Evolutionary conservation across 2,113 vertebrate genomes (phyloP), one percentile per base, ranked within the genome.

Genomic region (Lasiurus cinereus): DNA sequence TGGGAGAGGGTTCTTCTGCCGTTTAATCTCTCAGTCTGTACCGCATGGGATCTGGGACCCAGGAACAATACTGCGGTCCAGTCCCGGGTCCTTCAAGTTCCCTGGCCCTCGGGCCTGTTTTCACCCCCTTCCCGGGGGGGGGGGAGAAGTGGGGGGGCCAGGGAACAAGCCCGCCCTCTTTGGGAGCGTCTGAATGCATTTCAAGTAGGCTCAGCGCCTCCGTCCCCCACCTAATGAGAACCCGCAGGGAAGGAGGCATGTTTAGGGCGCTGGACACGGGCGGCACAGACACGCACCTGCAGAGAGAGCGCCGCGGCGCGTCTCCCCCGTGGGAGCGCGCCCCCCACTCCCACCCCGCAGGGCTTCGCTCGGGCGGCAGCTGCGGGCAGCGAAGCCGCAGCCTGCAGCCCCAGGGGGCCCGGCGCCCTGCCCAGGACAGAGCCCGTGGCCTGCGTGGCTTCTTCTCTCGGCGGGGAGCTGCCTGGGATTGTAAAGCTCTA

Each of bases 181-280:
- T 52, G 33, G 92, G 43, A 88, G 91, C 74, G 14, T 92, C 85
- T 79, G 95, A 97, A 94, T 96, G 77, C 96, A 97, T 92, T 88
- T 97, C 95, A 97, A 97, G 94, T 82, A 96, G 83, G 93, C 73
- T 31, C 64, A 93, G 94, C 85, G 92, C 88, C 91, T 90, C 90
- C 64, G 54, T 92, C 84, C 83, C 39, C 84, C 73, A 70, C 54
- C 64, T 94, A 94, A 97, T 96, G 90, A 97, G 95, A 93, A 90
- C 90, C 36, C 13, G 54, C 50, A 94, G 87, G 87, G 94, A 76
- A 90, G 90, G 59, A 90, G 46, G 77, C 80, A 59, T 84, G 93
- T 95, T 82, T 52, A 74, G 85, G 64, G 83, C 90, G 46, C 88
- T 90, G 69, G 88, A 96, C 85, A 90, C 62, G 12, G 83, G 90